Conservation (phyloP, 92 coral and sea anemone genomes). For the Epizoanthus illoricatus region DNA sequence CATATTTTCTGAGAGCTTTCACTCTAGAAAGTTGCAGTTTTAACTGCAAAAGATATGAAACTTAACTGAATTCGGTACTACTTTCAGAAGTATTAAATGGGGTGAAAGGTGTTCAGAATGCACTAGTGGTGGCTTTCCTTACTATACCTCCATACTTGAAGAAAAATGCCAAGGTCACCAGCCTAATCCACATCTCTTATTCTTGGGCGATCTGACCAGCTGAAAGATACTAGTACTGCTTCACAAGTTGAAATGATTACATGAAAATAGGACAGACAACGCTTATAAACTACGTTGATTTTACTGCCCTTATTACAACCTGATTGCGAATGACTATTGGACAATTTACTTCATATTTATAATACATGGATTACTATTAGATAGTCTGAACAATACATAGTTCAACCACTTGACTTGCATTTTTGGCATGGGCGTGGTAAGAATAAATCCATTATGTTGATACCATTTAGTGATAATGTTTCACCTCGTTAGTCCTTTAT, state of each 20-base stretch:
- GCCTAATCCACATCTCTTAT: constrained; percentile 5
- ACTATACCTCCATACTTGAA: not conserved
- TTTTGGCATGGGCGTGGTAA: no score
- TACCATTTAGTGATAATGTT: no score
- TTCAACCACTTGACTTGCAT: not conserved
- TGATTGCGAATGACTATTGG: not conserved
- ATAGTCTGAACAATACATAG: not conserved
- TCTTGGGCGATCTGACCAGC: not conserved
- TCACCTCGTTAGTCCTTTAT: no score
- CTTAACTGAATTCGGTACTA: no score
- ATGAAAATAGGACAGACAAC: not conserved
- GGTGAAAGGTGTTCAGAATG: not conserved
- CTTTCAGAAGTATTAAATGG: not conserved
- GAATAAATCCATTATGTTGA: no score
- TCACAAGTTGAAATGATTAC: not conserved
- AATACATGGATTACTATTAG: not conserved
- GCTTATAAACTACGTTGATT: not conserved
- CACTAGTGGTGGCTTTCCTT: not conserved
- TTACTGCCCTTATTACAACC: not conserved
- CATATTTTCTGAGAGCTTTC: no score
- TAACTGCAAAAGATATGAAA: no score
- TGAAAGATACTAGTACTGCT: not conserved
- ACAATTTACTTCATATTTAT: not conserved
- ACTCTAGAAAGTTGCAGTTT: no score
- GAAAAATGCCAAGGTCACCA: not conserved